These are phyloP conservation scores for Listrodromus nycthemerus DNA, from an alignment of 2,888 invertebrate genomes.

Conservation along the genomic window DNA sequence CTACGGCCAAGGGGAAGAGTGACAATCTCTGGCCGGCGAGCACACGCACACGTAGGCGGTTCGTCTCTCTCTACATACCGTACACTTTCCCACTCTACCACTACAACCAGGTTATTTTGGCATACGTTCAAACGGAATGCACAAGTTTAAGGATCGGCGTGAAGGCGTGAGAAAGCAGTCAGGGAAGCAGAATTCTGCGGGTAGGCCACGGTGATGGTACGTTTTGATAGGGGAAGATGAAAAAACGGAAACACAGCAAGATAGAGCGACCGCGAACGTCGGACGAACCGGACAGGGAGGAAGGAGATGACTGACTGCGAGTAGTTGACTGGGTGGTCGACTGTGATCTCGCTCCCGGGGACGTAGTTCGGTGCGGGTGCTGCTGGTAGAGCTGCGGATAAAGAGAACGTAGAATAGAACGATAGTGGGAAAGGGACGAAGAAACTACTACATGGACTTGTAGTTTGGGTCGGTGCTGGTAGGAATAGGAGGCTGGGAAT, in stretches of 20 bases:
- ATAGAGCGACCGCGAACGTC: slow-evolving; percentile 26
- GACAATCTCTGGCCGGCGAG: slow-evolving; percentile 44
- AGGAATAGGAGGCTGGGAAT: slow-evolving; percentile 48
- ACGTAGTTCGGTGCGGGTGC: slow-evolving; percentile 1
- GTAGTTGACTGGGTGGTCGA: slow-evolving; percentile 20
- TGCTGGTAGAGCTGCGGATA: slow-evolving; percentile 9
- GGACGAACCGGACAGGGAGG: background rate
- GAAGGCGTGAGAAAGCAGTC: slow-evolving; percentile 49
- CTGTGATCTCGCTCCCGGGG: slow-evolving; percentile 8
- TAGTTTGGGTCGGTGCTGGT: slow-evolving; percentile 6
- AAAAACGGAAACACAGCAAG: slow-evolving; percentile 29
- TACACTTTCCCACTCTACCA: background rate
- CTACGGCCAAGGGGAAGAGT: slow-evolving; percentile 38
- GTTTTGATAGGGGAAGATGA: slow-evolving; percentile 34
- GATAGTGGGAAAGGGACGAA: slow-evolving; percentile 22
- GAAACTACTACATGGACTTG: slow-evolving; percentile 38
- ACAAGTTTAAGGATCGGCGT: slow-evolving; percentile 62
- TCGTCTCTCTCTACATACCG: slow-evolving; percentile 22
- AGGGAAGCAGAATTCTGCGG: slow-evolving; percentile 18
- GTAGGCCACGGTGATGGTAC: slow-evolving; percentile 8
- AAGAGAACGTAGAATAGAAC: slow-evolving; percentile 33
- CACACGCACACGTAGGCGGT: slow-evolving; percentile 17
- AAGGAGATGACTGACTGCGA: slow-evolving; percentile 24
- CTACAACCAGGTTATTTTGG: slow-evolving; percentile 72
- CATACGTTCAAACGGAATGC: slow-evolving; percentile 77